A percentile compares a stretch with the other conserved stretches of the same genome.
phyloP scores from a whole-genome alignment of 1,140 invertebrate genomes.

The Neodiprion lecontei region DNA sequence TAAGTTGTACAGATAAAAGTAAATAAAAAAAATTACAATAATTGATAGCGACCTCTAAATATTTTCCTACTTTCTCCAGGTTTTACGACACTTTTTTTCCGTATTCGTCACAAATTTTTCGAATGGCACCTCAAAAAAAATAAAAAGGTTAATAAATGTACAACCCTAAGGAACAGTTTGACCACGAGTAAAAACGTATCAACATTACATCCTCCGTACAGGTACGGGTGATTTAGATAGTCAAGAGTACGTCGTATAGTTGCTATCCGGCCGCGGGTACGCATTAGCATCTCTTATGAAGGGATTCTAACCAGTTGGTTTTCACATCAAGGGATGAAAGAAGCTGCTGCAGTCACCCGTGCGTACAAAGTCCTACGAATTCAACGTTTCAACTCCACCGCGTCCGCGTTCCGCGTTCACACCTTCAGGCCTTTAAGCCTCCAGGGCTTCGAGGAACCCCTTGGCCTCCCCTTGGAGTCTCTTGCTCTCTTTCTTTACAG shows the following conservation, averaged over 20 bases:
- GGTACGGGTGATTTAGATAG: background rate
- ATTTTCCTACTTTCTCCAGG: too few species aligned
- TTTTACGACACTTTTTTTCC: too few species aligned
- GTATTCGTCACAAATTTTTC: too few species aligned
- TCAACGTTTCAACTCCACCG: slow-evolving; percentile 1
- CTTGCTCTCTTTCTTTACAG: background rate
- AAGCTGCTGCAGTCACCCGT: background rate
- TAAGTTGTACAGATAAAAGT: too few species aligned
- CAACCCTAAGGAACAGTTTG: too few species aligned
- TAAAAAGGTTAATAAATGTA: too few species aligned
- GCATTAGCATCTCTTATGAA: background rate
- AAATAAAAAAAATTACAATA: too few species aligned
- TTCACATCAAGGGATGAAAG: background rate
- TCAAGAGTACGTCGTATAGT: background rate
- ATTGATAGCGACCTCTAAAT: too few species aligned
- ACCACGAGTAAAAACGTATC: background rate
- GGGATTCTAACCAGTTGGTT: background rate
- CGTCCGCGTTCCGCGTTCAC: background rate
- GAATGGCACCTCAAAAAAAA: too few species aligned
- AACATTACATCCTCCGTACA: background rate
- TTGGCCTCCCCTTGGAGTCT: background rate
- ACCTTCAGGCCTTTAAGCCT: background rate
- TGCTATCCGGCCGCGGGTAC: background rate
- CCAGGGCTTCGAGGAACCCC: background rate
- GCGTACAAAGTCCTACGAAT: background rate